Percentiles rank a stretch among this genome's conserved stretches.
Evolutionary conservation across 2,797 vertebrate species (phyloP).

Genomic region (Ataeniobius toweri): DNA sequence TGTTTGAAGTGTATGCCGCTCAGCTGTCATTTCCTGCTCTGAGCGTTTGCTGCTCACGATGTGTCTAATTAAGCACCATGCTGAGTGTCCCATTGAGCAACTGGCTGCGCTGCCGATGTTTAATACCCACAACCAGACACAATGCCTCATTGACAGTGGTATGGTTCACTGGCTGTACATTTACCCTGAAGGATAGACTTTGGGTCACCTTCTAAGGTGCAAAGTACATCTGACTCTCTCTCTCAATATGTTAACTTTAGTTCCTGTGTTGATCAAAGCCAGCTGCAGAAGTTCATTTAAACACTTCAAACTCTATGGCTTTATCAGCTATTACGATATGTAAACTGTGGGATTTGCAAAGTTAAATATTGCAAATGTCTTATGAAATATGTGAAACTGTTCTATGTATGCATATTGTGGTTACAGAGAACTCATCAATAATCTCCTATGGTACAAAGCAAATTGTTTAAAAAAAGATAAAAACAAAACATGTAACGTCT

Average conservation of each 20-base stretch:
- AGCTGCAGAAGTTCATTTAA: conserved; percentile 29
- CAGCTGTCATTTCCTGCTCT: conserved; percentile 73
- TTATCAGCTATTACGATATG: neutral
- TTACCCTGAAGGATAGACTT: conserved; percentile 58
- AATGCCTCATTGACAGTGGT: conserved; percentile 66
- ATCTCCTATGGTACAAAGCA: conserved; percentile 58
- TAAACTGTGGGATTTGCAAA: conserved; percentile 7
- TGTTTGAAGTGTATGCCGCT: conserved; percentile 72
- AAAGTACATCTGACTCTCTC: conserved; percentile 52
- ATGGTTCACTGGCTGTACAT: conserved; percentile 64
- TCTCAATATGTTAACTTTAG: conserved; percentile 39
- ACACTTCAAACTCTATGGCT: conserved; percentile 18
- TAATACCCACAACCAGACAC: conserved; percentile 68
- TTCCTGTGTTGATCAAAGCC: conserved; percentile 48
- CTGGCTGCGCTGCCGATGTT: conserved; percentile 51
- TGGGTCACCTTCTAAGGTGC: conserved; percentile 56
- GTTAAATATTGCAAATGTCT: neutral
- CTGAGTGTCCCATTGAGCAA: conserved; percentile 55
- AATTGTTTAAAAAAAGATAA: conserved; percentile 30
- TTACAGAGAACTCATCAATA: conserved; percentile 76
- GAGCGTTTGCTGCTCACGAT: conserved; percentile 60
- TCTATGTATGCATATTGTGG: conserved; percentile 14
- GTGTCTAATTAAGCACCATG: conserved; percentile 73
- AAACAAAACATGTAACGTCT: conserved; percentile 59
- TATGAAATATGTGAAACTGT: neutral